Evolutionary conservation across 2,888 invertebrate genomes (phyloP).

Genomic region (Xestobium rufovillosum): DNA sequence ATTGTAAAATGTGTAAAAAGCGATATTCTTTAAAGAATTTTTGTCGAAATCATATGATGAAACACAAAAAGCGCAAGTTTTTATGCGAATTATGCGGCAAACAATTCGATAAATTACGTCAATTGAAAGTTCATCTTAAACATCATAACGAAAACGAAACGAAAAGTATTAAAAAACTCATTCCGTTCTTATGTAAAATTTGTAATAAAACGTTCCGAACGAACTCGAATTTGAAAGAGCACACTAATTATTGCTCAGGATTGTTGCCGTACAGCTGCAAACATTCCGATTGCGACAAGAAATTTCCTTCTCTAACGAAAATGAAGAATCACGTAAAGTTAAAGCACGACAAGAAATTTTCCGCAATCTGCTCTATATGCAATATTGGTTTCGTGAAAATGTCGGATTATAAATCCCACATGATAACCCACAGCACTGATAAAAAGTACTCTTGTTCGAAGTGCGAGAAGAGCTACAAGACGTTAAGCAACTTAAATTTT

Average conservation of each 20-base stretch:
- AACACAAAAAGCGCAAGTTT: constrained; percentile 31
- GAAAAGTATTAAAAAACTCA: constrained; percentile 23
- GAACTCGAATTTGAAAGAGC: constrained; percentile 35
- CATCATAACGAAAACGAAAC: constrained; percentile 16
- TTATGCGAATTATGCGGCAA: constrained; percentile 38
- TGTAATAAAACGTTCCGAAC: constrained; percentile 37
- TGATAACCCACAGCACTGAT: constrained; percentile 38
- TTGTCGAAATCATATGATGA: constrained; percentile 31
- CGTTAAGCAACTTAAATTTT: constrained; percentile 40
- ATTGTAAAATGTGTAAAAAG: constrained; percentile 36
- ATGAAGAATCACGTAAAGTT: constrained; percentile 37
- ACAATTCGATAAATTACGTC: constrained; percentile 25
- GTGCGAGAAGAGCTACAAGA: constrained; percentile 40
- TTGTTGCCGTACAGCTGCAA: constrained; percentile 35
- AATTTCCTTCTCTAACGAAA: constrained; percentile 37
- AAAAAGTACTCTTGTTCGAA: constrained; percentile 38
- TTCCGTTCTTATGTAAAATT: constrained; percentile 32
- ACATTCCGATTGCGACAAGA: constrained; percentile 33
- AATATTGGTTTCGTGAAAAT: constrained; percentile 40
- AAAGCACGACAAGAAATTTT: constrained; percentile 40
- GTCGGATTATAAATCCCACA: constrained; percentile 40
- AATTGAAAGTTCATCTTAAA: constrained; percentile 26
- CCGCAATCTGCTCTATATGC: constrained; percentile 40
- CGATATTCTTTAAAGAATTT: constrained; percentile 31
- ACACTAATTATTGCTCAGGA: constrained; percentile 37